Percentiles rank a stretch among this genome's conserved stretches.
These are phyloP conservation scores for Enteromius paludinosus DNA, from an alignment of 2,797 vertebrate genomes.

Conservation along the genomic window DNA sequence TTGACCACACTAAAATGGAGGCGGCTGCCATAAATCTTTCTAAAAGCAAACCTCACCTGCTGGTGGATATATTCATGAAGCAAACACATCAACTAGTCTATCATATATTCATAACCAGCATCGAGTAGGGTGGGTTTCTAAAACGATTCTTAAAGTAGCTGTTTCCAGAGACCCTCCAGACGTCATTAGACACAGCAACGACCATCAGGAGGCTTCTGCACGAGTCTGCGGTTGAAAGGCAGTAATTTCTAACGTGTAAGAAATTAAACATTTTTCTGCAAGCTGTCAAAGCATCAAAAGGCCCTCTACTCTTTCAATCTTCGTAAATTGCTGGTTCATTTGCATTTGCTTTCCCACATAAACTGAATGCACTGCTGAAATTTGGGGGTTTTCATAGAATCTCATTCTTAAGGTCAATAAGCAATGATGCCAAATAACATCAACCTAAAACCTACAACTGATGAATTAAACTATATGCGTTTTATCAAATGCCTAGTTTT, in stretches of 20 bases:
- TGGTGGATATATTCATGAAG: background rate
- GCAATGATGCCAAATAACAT: slow-evolving; percentile 20
- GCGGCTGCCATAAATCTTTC: background rate
- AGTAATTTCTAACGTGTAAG: slow-evolving; percentile 29
- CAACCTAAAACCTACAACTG: background rate
- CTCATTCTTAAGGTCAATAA: slow-evolving; percentile 9
- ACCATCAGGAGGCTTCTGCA: slow-evolving; percentile 32
- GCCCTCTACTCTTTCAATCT: slow-evolving; percentile 24
- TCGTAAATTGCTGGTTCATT: slow-evolving; percentile 8
- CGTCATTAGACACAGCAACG: slow-evolving; percentile 3
- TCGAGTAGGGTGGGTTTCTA: background rate
- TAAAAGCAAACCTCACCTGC: background rate
- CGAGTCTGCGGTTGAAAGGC: slow-evolving; percentile 21
- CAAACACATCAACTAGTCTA: background rate
- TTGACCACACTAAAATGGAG: background rate
- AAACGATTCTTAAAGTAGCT: slow-evolving; percentile 1
- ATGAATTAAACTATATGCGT: background rate
- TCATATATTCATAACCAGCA: slow-evolving; percentile 24
- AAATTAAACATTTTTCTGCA: slow-evolving; percentile 35
- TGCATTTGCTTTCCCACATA: slow-evolving; percentile 20
- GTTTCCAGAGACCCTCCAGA: slow-evolving; percentile 12
- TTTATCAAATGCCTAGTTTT: background rate
- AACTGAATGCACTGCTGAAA: slow-evolving; percentile 24
- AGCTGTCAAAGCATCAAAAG: slow-evolving; percentile 34
- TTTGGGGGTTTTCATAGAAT: background rate